Evolutionary conservation across 2,888 invertebrate species (phyloP).

Genomic region (Craniophora ligustri): DNA sequence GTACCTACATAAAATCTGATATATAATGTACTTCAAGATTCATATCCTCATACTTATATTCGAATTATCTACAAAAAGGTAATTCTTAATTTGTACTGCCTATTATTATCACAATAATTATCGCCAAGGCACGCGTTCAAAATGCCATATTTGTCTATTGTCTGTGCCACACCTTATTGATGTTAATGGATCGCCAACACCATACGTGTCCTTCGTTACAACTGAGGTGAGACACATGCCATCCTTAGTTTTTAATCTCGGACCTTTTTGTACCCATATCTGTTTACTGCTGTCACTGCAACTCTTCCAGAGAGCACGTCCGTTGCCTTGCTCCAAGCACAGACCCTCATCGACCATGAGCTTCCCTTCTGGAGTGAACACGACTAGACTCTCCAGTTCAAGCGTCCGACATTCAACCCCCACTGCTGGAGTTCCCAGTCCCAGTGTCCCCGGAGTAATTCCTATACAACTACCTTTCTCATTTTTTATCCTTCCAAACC

Average conservation of each 20-base stretch:
- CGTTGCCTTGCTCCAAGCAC: constrained; percentile 92
- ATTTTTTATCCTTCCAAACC: constrained; percentile 95
- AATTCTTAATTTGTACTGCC: constrained; percentile 49
- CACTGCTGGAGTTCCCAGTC: constrained; percentile 92
- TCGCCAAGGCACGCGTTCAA: constrained; percentile 91
- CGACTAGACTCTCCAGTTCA: constrained; percentile 91
- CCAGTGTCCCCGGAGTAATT: constrained; percentile 86
- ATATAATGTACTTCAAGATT: constrained; percentile 25
- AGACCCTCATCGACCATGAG: constrained; percentile 96
- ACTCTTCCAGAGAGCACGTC: constrained; percentile 91
- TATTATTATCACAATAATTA: constrained; percentile 53
- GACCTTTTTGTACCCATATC: constrained; percentile 90
- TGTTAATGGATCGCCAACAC: constrained; percentile 81
- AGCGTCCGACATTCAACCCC: constrained; percentile 90
- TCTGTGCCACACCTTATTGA: constrained; percentile 89
- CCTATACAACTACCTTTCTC: constrained; percentile 79
- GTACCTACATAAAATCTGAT: constrained; percentile 51
- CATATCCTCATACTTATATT: neutral
- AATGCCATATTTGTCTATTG: constrained; percentile 90
- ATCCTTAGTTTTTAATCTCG: constrained; percentile 72
- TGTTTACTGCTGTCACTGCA: constrained; percentile 91
- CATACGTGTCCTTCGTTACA: constrained; percentile 62
- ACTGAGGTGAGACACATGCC: constrained; percentile 76
- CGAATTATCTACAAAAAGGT: constrained; percentile 9
- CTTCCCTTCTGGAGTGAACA: constrained; percentile 91